Evolutionary conservation across 2,113 vertebrate genomes (phyloP).

Genomic region (Eptesicus fuscus): DNA sequence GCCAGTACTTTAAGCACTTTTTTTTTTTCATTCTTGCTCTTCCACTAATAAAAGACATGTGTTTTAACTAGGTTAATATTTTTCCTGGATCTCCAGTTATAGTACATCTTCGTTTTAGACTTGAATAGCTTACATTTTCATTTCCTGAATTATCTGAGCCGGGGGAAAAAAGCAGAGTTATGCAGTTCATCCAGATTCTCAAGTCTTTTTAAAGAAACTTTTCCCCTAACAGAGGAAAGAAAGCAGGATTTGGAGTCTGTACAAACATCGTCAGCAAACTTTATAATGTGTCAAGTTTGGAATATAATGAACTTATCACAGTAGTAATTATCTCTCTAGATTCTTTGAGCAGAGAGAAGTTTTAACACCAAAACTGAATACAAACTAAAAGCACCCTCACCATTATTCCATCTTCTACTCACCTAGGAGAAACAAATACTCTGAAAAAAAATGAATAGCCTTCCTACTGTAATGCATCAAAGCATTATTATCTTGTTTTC

Average conservation of each 20-base stretch:
- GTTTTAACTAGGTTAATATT: constrained; percentile 62
- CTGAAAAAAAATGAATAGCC: neutral
- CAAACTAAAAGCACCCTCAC: neutral
- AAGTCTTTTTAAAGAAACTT: constrained; percentile 26
- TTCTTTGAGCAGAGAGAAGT: neutral
- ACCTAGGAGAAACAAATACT: neutral
- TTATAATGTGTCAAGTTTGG: constrained; percentile 25
- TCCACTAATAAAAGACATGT: constrained; percentile 50
- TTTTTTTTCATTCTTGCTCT: neutral
- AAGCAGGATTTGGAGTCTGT: neutral
- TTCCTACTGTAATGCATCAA: neutral
- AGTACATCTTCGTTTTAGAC: constrained; percentile 56
- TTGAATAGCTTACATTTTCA: constrained; percentile 58
- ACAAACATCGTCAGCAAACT: constrained; percentile 6
- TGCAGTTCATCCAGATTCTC: constrained; percentile 34
- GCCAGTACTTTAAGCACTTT: neutral
- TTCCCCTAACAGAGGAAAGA: neutral
- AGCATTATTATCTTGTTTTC: constrained; percentile 7
- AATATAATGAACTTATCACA: constrained; percentile 2
- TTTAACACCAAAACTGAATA: constrained; percentile 27
- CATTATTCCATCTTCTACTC: neutral
- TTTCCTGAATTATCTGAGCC: constrained; percentile 57
- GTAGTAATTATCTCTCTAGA: constrained; percentile 16
- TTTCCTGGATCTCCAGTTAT: constrained; percentile 60
- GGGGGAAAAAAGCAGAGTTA: constrained; percentile 11